Base-by-base conservation (phyloP, 2,888 invertebrate genomes). In the Eretmocerus hayati region DNA sequence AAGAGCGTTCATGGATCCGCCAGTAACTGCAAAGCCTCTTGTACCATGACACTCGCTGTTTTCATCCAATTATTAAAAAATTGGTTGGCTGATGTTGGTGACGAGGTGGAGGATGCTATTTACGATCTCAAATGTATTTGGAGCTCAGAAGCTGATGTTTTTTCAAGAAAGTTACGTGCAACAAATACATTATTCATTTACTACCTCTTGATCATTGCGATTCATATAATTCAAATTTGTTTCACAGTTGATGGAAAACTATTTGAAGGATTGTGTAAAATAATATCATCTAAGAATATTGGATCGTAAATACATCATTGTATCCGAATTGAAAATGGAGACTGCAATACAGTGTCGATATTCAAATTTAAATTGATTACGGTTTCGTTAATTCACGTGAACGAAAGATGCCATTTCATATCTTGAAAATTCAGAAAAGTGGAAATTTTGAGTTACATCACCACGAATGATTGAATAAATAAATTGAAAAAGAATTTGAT, bases 171-270 rank as follows among this genome's bases (percentile, higher is more conserved):
- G 47, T 16, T 49, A 8, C 19, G 36, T 13, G 45, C 50, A 11
- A 47, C 44, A 2, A 53, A 44, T 22, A 41, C 42, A 38, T 35
- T 53, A 15, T 22, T 47, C 9, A 49, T 50, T 26, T 53, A 53
- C 31, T 53, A 50, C 18, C 36, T 50, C 15, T 13, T 53, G 11
- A 44, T 50, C 13, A 15, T 53, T 1, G 50, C 47, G 5, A 50
- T 53, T 20, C 40, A 53, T 8, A 45, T 53, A 9, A 53, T 53
- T n/a, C 44, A 53, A 4, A 22, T 47, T 15, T 50, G 53, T 38
- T 53, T 53, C 15, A 2, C 40, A 3, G 38, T 53, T 4, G 50
- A 53, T 36, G 44, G 50, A 42, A 37, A 47, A 38, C 31, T 53
- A 32, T 47, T 53, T 19, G 44, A 53, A 36, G 53, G 38, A 4